Percentiles rank a stretch among this genome's conserved stretches.
Conservation (phyloP, 2,888 invertebrate genomes). For the Heterodera filipjevi region DNA sequence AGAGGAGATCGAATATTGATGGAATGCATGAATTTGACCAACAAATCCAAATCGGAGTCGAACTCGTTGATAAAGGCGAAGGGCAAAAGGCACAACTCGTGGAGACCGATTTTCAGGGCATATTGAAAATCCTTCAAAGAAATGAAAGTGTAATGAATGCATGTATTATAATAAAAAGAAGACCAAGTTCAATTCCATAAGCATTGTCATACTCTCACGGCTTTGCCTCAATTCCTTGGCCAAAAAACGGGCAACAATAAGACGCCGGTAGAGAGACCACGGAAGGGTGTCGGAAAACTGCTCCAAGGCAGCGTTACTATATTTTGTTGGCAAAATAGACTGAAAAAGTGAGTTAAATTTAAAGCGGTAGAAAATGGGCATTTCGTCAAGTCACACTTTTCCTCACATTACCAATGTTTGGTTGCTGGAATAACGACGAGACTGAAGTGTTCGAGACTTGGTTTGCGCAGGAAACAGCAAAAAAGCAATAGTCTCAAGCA, state of each 20-base stretch:
- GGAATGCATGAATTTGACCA: constrained; percentile 51
- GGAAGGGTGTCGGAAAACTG: background rate
- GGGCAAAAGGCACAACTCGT: constrained; percentile 50
- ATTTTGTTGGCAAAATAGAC: too few species aligned
- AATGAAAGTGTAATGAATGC: background rate
- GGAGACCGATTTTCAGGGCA: constrained; percentile 56
- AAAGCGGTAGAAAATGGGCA: too few species aligned
- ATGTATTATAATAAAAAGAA: background rate
- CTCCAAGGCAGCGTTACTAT: background rate
- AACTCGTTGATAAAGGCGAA: constrained; percentile 34
- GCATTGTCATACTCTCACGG: constrained; percentile 23
- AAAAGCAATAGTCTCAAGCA: constrained; percentile 58
- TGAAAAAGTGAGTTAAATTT: too few species aligned
- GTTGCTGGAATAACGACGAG: background rate
- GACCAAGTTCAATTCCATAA: constrained; percentile 43
- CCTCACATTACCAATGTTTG: background rate
- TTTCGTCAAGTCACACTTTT: too few species aligned
- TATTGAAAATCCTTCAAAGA: constrained; percentile 53
- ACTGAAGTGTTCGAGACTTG: constrained; percentile 29
- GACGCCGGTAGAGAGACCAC: constrained; percentile 35
- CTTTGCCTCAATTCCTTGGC: constrained; percentile 33
- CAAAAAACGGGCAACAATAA: constrained; percentile 37
- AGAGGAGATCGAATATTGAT: constrained; percentile 52
- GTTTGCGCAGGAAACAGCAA: constrained; percentile 52
- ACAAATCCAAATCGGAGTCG: constrained; percentile 42